phyloP scores from a whole-genome alignment of 2,113 vertebrate species.

The Marmota monax region DNA sequence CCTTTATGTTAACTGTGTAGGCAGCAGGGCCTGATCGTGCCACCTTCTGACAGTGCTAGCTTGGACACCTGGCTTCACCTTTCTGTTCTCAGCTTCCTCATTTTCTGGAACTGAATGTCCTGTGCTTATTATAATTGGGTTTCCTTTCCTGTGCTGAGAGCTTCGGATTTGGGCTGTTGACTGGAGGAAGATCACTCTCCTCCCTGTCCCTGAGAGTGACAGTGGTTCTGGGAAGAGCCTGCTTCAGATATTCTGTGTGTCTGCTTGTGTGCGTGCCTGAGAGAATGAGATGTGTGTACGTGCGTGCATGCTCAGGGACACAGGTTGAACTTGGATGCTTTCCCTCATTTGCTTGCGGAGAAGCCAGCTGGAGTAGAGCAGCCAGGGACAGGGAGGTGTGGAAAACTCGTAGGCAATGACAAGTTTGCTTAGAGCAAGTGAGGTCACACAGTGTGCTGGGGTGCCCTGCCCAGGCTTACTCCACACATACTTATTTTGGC shows the following conservation, averaged over 20 bases:
- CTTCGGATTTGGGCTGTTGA: not conserved
- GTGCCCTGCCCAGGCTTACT: not conserved
- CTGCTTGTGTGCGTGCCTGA: too few species aligned
- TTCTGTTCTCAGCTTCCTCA: not conserved
- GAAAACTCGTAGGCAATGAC: fast-evolving
- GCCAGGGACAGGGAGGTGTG: not conserved
- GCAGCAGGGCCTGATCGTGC: not conserved
- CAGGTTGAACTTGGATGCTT: not conserved
- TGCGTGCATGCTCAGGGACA: not conserved
- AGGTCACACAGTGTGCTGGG: not conserved
- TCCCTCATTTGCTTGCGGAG: not conserved
- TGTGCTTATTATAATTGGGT: not conserved
- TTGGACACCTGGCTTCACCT: not conserved
- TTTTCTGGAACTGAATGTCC: not conserved
- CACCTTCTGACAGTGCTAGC: not conserved
- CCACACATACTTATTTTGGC: not conserved
- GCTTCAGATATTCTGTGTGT: not conserved
- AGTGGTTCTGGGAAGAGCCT: not conserved
- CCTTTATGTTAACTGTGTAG: fast-evolving
- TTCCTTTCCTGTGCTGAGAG: not conserved
- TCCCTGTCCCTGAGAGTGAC: not conserved
- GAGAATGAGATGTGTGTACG: not conserved
- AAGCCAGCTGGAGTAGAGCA: not conserved
- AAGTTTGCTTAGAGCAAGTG: not conserved
- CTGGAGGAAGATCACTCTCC: not conserved